Conservation (phyloP, 2,888 invertebrate species). For the Cantharis lateralis region DNA sequence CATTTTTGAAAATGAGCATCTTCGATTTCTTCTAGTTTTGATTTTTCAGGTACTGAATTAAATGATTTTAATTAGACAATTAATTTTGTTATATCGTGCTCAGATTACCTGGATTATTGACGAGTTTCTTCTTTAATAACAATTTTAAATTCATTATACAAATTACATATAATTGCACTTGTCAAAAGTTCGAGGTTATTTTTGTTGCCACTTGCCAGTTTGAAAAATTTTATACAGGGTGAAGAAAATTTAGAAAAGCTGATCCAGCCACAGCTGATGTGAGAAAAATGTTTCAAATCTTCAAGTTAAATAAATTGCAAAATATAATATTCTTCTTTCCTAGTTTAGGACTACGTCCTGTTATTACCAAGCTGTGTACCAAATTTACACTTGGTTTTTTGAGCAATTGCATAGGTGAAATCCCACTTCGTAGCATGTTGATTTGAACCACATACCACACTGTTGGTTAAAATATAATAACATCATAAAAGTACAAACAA, state of each 20-base stretch:
- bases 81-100: background rate
- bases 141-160: background rate
- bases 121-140: background rate
- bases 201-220: background rate
- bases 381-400: no score
- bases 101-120: background rate
- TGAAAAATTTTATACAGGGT: background rate
- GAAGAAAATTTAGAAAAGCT: background rate
- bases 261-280: no score
- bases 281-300: no score
- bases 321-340: no score
- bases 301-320: no score
- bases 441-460: no score
- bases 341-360: no score
- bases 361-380: no score
- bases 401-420: no score
- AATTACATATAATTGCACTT: background rate
- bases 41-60: constrained; percentile 8
- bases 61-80: background rate
- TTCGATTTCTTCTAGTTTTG: constrained; percentile 50
- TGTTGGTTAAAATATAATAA: no score
- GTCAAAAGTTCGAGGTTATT: background rate
- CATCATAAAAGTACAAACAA: no score
- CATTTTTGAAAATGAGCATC: constrained; percentile 45
- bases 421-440: no score